Evolutionary conservation across 2,113 vertebrate genomes (phyloP).

Genomic region (Erythrocebus patas): DNA sequence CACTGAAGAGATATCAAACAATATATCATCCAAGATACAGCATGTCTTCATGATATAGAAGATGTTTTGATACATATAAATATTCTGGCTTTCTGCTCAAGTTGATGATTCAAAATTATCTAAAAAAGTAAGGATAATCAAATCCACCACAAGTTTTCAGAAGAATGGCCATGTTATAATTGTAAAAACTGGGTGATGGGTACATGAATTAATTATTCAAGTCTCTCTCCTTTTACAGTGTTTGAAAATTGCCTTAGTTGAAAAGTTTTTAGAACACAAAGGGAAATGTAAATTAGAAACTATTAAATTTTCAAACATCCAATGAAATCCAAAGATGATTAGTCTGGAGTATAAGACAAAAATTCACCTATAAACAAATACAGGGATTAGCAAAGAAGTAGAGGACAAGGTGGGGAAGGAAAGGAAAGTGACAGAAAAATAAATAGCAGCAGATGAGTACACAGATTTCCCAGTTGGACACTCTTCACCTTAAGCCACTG

Average conservation of each 20-base stretch:
- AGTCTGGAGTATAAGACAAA: background rate
- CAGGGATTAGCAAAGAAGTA: background rate
- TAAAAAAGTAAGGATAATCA: too few species aligned
- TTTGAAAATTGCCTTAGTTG: slow-evolving; percentile 21
- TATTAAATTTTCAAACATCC: slow-evolving; percentile 11
- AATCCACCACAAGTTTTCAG: too few species aligned
- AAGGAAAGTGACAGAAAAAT: background rate
- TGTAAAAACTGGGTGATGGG: background rate
- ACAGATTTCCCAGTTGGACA: background rate
- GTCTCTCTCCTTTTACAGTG: slow-evolving; percentile 5
- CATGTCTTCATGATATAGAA: too few species aligned
- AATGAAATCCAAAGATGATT: slow-evolving; percentile 38
- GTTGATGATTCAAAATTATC: too few species aligned
- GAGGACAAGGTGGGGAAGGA: background rate
- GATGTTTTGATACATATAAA: too few species aligned
- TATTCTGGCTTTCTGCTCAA: too few species aligned
- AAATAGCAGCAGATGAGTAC: background rate
- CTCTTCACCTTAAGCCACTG: background rate
- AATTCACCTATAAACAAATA: background rate
- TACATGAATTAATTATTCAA: background rate
- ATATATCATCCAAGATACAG: too few species aligned
- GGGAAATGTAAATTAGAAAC: slow-evolving; percentile 47
- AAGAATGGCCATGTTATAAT: background rate
- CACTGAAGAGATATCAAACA: too few species aligned
- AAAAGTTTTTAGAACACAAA: background rate